Evolutionary conservation across 2,113 vertebrate genomes (phyloP), one percentile per base, ranked within the genome.

Genomic region (Kryptolebias marmoratus): DNA sequence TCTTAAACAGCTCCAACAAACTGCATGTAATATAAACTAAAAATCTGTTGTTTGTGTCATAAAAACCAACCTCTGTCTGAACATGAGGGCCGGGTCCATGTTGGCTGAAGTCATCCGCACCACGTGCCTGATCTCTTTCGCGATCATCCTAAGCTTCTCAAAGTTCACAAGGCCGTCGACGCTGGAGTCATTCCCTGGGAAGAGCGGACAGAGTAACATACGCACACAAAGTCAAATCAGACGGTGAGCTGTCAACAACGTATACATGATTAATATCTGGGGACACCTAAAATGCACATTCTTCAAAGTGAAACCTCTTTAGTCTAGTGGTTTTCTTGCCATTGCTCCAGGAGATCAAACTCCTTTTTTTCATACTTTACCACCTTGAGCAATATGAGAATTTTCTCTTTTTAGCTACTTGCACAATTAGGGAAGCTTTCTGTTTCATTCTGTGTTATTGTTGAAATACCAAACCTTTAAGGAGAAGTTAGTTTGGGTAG

Each of bases 1-100:
- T 63, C 2, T 61, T 11, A 64, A 72, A 64, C 12, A 9, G 13
- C 32, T 45, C 44, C 57, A 14, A 15, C 30, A 30, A 49, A 18
- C 47, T 31, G 3, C 45, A 11, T 58, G 4, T 5, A 28, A 44
- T 11, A 1, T 36, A 48, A 57, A 55, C 47, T 8, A 5, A 42
- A 16, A 56, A 72, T 50, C n/a, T 1, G 1, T 50, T 55, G n/a
- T 2, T 1, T 54, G 32, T 11, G 11, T 50, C 14, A 60, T 54
- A 59, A 54, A n/a, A 73, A 84, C 94, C 81, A 90, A 99, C 97
- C 97, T 97, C 92, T 98, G 97, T 72, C 97, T 92, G 92, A 99
- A 99, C 96, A 99, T 98, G 39, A 98, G 93, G 9, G 97, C 97
- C 0, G 97, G 97, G 67, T 99, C 97, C 96, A 98, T 98, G 92